A percentile compares a stretch with the other conserved stretches of the same genome.
Conservation (phyloP, 2,888 invertebrate species). For the Ceramica pisi region DNA sequence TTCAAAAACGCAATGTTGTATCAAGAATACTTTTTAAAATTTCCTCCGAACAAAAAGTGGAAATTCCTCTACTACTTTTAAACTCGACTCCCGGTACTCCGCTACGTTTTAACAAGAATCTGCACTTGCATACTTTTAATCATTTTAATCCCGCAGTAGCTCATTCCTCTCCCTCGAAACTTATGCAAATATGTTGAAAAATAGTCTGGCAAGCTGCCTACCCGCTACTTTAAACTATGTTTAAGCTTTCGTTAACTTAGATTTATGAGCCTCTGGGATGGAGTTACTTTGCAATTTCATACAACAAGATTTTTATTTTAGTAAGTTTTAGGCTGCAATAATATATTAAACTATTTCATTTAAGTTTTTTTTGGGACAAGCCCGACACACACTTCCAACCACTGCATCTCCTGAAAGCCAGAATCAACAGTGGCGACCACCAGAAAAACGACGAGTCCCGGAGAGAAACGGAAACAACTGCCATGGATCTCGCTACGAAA, state of each 20-base stretch:
- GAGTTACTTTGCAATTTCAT: not conserved
- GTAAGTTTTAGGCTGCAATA: not conserved
- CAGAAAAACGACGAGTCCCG: no score
- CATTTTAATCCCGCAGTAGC: conserved; percentile 33
- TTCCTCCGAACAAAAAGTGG: not conserved
- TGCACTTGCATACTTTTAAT: conserved; percentile 43
- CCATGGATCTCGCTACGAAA: no score
- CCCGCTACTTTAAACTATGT: conserved; percentile 34
- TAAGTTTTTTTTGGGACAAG: no score
- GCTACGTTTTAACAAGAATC: conserved; percentile 33
- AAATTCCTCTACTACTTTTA: conserved; percentile 11
- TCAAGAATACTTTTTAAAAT: not conserved
- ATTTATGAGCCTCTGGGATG: conserved; percentile 20
- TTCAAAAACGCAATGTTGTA: not conserved
- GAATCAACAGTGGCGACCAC: no score
- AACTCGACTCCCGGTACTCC: conserved; percentile 3
- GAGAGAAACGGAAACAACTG: no score
- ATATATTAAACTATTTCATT: no score
- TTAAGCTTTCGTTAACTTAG: conserved; percentile 30
- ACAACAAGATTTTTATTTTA: not conserved
- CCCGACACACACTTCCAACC: no score
- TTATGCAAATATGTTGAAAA: conserved; percentile 48
- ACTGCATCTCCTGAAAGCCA: no score
- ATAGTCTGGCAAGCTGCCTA: conserved; percentile 56
- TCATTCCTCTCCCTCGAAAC: conserved; percentile 31